Evolutionary conservation across 2,797 vertebrate species (phyloP).

Genomic region (Sebastes jordani): DNA sequence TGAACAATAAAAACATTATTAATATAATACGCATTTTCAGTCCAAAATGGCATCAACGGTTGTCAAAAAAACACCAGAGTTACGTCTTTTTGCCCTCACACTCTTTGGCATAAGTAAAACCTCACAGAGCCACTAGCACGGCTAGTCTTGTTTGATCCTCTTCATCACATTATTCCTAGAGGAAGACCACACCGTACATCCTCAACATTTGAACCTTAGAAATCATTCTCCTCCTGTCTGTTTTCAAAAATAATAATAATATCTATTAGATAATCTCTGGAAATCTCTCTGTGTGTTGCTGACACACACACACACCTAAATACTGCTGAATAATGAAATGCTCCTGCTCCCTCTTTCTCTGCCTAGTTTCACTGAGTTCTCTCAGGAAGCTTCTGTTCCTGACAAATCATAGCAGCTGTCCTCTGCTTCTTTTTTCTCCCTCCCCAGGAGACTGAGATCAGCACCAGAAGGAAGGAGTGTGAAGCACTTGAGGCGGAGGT

Average conservation of each 20-base stretch:
- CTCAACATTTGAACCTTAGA: conserved; percentile 4
- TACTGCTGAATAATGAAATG: conserved; percentile 31
- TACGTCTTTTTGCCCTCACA: too few relatives aligned
- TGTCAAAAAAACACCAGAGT: too few relatives aligned
- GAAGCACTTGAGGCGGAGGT: conserved; percentile 81
- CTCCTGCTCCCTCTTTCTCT: not conserved
- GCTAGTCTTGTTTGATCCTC: not conserved
- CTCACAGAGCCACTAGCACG: not conserved
- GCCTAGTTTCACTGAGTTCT: conserved; percentile 21
- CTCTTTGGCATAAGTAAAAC: not conserved
- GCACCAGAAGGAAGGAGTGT: conserved; percentile 82
- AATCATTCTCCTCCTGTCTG: conserved; percentile 12
- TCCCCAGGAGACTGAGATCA: conserved; percentile 84
- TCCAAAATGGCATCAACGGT: too few relatives aligned
- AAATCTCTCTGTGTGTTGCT: conserved; percentile 2
- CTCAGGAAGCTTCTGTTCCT: conserved; percentile 50
- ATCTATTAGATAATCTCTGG: conserved; percentile 22
- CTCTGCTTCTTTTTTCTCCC: conserved; percentile 45
- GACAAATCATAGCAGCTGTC: conserved; percentile 56
- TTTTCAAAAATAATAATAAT: conserved; percentile 19
- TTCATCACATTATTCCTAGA: not conserved
- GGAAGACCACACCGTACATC: not conserved
- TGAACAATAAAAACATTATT: too few relatives aligned
- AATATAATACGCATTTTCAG: too few relatives aligned
- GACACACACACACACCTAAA: conserved; percentile 14